These are phyloP conservation scores for Merodon equestris DNA, from an alignment of 2,888 invertebrate genomes.

Conservation along the genomic window DNA sequence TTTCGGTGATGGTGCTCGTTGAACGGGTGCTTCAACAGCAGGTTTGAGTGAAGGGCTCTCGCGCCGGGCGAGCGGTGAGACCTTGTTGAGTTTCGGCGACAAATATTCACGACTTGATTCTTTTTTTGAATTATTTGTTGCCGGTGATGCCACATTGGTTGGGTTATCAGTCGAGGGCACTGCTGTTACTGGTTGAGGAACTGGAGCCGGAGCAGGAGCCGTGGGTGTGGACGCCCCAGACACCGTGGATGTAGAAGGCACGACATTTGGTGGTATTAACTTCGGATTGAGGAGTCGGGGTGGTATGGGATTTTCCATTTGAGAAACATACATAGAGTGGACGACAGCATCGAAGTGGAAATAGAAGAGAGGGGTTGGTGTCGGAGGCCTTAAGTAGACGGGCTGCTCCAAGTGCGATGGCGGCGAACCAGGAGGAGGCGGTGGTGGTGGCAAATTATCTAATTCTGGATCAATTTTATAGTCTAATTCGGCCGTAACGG, in stretches of 20 bases:
- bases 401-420: conserved; percentile 74
- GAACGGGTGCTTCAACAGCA: conserved; percentile 53
- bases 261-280: conserved; percentile 71
- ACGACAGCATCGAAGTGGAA: conserved; percentile 76
- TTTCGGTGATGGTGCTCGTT: conserved; percentile 63
- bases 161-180: conserved; percentile 70
- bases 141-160: conserved; percentile 68
- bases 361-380: conserved; percentile 73
- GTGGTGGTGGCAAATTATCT: conserved; percentile 72
- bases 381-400: conserved; percentile 72
- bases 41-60: conserved; percentile 60
- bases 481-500: conserved; percentile 42
- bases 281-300: conserved; percentile 74
- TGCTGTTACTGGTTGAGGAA: not conserved
- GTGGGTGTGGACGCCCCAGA: conserved; percentile 27
- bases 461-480: conserved; percentile 71
- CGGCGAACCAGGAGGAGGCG: conserved; percentile 73
- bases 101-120: conserved; percentile 69
- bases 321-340: conserved; percentile 74
- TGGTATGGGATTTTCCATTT: conserved; percentile 73
- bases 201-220: not conserved
- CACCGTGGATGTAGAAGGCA: too few species aligned
- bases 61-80: conserved; percentile 32
- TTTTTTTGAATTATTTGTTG: conserved; percentile 63
- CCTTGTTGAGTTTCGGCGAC: conserved; percentile 68